Evolutionary conservation across 2,888 invertebrate genomes (phyloP).

Genomic region (Cerceris rybyensis): DNA sequence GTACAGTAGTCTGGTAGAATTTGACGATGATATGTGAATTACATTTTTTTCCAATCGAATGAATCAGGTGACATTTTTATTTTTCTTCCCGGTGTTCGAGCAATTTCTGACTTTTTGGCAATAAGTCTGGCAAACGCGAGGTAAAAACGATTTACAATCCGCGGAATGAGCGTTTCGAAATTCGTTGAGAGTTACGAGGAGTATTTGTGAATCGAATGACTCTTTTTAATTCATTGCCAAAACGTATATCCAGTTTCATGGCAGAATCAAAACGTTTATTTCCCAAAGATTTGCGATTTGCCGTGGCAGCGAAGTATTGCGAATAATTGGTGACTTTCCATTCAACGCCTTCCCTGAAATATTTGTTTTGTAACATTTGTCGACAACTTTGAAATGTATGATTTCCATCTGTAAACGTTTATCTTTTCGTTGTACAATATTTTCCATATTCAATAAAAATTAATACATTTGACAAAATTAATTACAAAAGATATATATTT

Average conservation of each 20-base stretch:
- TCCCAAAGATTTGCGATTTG: slow-evolving; percentile 40
- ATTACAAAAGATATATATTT: slow-evolving; percentile 8
- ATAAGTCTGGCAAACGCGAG: background rate
- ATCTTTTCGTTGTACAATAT: too few species aligned
- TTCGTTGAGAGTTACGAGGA: slow-evolving; percentile 34
- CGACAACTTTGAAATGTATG: too few species aligned
- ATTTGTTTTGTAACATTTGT: background rate
- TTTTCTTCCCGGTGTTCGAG: too few species aligned
- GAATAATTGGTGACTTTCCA: slow-evolving; percentile 47
- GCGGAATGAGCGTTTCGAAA: background rate
- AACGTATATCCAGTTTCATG: slow-evolving; percentile 44
- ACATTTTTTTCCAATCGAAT: too few species aligned
- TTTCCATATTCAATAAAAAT: too few species aligned
- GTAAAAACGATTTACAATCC: background rate
- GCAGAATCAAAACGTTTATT: slow-evolving; percentile 49
- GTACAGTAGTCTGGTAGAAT: too few species aligned
- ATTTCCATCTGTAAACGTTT: too few species aligned
- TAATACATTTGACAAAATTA: too few species aligned
- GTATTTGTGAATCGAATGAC: slow-evolving; percentile 28
- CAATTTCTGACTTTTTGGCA: background rate
- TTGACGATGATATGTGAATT: too few species aligned
- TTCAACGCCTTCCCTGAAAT: background rate
- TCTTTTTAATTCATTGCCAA: slow-evolving; percentile 52
- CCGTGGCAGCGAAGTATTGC: slow-evolving; percentile 23
- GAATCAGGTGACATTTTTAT: too few species aligned